Evolutionary conservation across 2,888 invertebrate species (phyloP).

Genomic region (Hyposoter dolosus): DNA sequence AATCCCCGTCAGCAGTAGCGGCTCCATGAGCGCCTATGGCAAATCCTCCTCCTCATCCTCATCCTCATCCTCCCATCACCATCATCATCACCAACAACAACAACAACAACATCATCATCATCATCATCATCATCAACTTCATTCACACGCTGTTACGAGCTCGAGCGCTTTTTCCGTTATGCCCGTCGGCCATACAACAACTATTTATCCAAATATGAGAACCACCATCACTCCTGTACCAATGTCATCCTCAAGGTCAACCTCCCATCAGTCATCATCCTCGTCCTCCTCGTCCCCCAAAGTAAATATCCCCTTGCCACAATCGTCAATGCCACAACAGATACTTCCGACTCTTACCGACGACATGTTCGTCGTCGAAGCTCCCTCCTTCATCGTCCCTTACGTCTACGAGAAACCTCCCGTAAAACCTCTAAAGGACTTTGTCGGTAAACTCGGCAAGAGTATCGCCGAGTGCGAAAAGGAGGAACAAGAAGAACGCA

Average conservation of each 20-base stretch:
- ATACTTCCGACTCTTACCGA: constrained; percentile 94
- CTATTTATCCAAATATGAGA: constrained; percentile 88
- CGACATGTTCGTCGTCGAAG: constrained; percentile 97
- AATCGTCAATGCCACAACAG: constrained; percentile 83
- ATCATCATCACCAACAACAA: constrained; percentile 57
- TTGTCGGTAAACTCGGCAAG: constrained; percentile 88
- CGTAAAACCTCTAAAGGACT: constrained; percentile 90
- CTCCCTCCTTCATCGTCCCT: constrained; percentile 96
- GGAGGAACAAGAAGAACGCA: constrained; percentile 85
- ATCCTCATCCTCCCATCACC: constrained; percentile 73
- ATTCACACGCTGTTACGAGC: constrained; percentile 76
- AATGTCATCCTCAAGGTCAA: constrained; percentile 79
- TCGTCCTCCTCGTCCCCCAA: constrained; percentile 72
- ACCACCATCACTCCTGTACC: constrained; percentile 87
- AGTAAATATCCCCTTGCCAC: constrained; percentile 63
- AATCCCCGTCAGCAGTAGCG: constrained; percentile 84
- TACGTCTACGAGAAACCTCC: constrained; percentile 97
- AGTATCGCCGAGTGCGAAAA: constrained; percentile 88
- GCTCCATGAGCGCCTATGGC: constrained; percentile 53
- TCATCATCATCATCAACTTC: constrained; percentile 74
- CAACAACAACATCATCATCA: constrained; percentile 74
- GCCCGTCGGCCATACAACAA: constrained; percentile 87
- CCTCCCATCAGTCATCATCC: constrained; percentile 73
- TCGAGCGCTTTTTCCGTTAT: constrained; percentile 84
- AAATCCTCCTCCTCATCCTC: constrained; percentile 36